Evolutionary conservation across 1,140 invertebrate genomes (phyloP), one percentile per base, ranked within the genome.

Genomic region (Ganaspis sp.): DNA sequence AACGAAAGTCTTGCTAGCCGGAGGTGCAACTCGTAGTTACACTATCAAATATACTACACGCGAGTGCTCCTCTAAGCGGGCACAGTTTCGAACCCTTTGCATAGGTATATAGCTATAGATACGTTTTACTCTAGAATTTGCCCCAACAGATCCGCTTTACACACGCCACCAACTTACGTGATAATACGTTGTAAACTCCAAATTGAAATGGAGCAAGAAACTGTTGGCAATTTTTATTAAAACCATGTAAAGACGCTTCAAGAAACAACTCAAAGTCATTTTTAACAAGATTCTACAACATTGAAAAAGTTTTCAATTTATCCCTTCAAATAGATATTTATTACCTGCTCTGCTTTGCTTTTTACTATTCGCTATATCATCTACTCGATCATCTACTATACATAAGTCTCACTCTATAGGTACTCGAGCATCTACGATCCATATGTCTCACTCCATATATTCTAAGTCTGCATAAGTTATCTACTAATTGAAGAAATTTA

Each of bases 1-100:
- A 69, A 64, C 53, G 37, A 40, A 72, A 75, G 42, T 40, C 58
- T 71, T 75, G 40, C 26, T 29, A 34, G 58, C 21, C 23, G 23
- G 58, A 64, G 54, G 54, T 64, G 54, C 9, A 64, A 64, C 23
- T 29, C 54, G 21, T 58, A 64, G 54, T 9, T 11, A 58, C 5
- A 58, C 54, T 58, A 58, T 58, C 54, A 29, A 15, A 26, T 29
- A 58, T 58, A 58, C 21, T 26, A 58, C 54, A 58, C 54, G 54
- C 54, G 21, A 58, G 15, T 58, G 21, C 54, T 26, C 21, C 21
- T 64, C 23, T 64, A 26, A 64, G 54, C 54, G 2, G 29, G 54
- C 54, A 11, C 19, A 64, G 23, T 64, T 64, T 64, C 21, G 0
- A 15, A 12, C 11, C 21, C 19, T 58, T 11, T 58, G 15, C 4